A percentile compares a stretch with the other conserved stretches of the same genome.
Conservation (phyloP, 2,888 invertebrate genomes). For the Podabrus alpinus region DNA sequence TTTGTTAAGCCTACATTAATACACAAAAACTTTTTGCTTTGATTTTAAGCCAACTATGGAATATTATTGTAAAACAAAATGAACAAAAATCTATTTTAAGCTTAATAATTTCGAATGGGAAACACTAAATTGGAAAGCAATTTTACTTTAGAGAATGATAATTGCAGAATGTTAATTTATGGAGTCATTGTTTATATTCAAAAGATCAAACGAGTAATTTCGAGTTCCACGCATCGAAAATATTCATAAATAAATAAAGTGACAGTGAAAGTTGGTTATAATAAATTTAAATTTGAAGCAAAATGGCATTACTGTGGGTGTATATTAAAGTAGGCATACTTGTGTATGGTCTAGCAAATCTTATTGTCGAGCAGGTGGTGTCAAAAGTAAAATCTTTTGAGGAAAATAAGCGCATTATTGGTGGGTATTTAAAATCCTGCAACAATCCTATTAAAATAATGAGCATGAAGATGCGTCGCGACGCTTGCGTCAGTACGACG, state of each 20-base stretch:
- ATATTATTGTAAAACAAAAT: too few relatives aligned
- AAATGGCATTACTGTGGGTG: not conserved
- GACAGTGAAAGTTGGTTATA: not conserved
- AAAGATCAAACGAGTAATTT: not conserved
- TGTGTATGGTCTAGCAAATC: conserved; percentile 7
- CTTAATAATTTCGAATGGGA: too few relatives aligned
- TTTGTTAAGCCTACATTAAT: not conserved
- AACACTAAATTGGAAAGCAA: not conserved
- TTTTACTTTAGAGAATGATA: not conserved
- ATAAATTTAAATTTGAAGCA: not conserved
- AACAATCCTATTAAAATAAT: conserved; percentile 50
- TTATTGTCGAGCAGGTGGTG: conserved; percentile 18
- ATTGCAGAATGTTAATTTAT: not conserved
- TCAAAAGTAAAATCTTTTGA: conserved; percentile 21
- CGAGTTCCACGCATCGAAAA: not conserved
- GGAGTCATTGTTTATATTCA: not conserved
- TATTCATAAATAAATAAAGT: not conserved
- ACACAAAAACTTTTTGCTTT: not conserved
- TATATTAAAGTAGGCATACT: not conserved
- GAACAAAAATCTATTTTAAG: too few relatives aligned
- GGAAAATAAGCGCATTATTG: conserved; percentile 43
- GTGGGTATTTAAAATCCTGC: conserved; percentile 47
- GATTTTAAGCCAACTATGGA: not conserved
- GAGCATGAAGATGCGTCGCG: conserved; percentile 44
- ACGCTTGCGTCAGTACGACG: conserved; percentile 41